A percentile compares a stretch with the other conserved stretches of the same genome.
Evolutionary conservation across 2,888 invertebrate genomes (phyloP).

Genomic region (Brenthis hecate): DNA sequence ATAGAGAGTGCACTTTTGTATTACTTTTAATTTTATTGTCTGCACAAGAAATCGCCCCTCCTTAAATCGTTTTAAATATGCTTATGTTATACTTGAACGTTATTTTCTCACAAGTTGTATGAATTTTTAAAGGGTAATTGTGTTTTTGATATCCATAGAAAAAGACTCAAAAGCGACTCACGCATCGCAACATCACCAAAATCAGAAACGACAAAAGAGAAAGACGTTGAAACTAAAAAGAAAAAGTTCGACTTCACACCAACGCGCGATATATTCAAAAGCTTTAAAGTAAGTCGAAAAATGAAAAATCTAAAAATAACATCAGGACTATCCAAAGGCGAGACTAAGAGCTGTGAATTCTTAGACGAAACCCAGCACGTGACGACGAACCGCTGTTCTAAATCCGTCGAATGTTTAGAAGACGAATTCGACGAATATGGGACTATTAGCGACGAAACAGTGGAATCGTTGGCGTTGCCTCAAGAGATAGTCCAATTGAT

Average conservation of each 20-base stretch:
- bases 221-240: slow-evolving; percentile 71
- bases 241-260: slow-evolving; percentile 78
- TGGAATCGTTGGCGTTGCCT: slow-evolving; percentile 62
- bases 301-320: slow-evolving; percentile 68
- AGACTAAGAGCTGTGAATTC: slow-evolving; percentile 76
- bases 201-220: slow-evolving; percentile 67
- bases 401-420: slow-evolving; percentile 72
- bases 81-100: no score
- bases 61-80: no score
- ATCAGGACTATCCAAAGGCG: slow-evolving; percentile 59
- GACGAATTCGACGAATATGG: slow-evolving; percentile 53
- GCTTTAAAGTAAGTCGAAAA: slow-evolving; percentile 70
- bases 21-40: no score
- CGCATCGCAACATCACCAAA: slow-evolving; percentile 64
- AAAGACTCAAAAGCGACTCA: slow-evolving; percentile 78
- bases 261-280: slow-evolving; percentile 73
- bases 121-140: neutral
- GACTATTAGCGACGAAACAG: slow-evolving; percentile 54
- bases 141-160: slow-evolving; percentile 48
- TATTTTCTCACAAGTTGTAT: neutral
- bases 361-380: slow-evolving; percentile 66
- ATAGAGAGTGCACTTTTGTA: no score
- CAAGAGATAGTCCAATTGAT: slow-evolving; percentile 71
- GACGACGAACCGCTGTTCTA: slow-evolving; percentile 61
- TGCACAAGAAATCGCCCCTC: no score